phyloP scores from a whole-genome alignment of 2,113 vertebrate species.

The Crotalus viridis region DNA sequence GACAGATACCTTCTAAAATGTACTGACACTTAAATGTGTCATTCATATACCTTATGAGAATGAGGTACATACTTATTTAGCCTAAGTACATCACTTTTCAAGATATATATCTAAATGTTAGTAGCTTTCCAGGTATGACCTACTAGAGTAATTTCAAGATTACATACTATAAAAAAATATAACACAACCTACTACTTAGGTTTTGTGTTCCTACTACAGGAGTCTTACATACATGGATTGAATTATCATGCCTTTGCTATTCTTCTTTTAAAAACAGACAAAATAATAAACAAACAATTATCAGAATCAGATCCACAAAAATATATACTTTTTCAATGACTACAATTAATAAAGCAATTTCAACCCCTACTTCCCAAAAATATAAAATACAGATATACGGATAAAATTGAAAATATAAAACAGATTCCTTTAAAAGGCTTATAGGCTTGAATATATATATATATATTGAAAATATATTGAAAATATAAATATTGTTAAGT shows the following conservation, averaged over 20 bases:
- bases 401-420: conserved; percentile 48
- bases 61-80: neutral
- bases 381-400: conserved; percentile 36
- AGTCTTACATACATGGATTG: conserved; percentile 22
- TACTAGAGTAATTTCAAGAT: neutral
- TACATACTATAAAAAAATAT: neutral
- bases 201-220: conserved; percentile 27
- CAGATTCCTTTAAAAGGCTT: conserved; percentile 66
- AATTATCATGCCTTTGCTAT: neutral
- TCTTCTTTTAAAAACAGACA: conserved; percentile 36
- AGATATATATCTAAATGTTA: neutral
- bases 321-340: conserved; percentile 59
- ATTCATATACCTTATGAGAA: neutral
- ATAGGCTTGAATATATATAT: conserved; percentile 1
- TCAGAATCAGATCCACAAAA: conserved; percentile 55
- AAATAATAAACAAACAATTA: neutral
- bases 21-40: neutral
- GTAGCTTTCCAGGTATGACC: neutral
- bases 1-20: neutral
- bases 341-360: conserved; percentile 49
- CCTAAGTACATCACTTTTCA: neutral
- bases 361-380: conserved; percentile 35
- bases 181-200: neutral
- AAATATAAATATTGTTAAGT: conserved; percentile 39
- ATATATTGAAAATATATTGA: neutral